phyloP scores from a whole-genome alignment of 2,113 vertebrate species.

The Athene noctua region DNA sequence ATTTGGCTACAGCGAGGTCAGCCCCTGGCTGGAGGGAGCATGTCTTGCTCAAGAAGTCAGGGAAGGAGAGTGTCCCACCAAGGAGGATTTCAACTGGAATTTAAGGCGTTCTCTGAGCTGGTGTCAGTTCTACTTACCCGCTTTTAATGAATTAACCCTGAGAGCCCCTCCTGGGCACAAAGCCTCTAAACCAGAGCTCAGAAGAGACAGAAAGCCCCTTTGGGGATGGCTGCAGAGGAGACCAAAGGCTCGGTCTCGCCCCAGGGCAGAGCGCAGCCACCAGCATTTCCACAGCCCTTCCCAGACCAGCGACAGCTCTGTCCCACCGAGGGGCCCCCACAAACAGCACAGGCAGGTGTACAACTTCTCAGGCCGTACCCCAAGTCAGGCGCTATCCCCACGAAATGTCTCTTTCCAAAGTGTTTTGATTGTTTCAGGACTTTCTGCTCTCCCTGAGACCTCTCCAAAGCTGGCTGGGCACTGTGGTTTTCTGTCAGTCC shows the following conservation, averaged over 20 bases:
- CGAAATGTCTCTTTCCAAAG: not conserved
- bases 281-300: not conserved
- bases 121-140: not conserved
- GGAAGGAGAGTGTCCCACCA: not conserved
- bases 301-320: not conserved
- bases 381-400: not conserved
- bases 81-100: not conserved
- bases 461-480: not conserved
- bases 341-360: not conserved
- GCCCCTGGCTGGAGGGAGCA: not conserved
- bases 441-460: not conserved
- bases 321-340: not conserved
- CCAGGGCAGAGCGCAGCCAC: not conserved
- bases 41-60: not conserved
- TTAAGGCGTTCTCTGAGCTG: not conserved
- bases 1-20: not conserved
- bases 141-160: not conserved
- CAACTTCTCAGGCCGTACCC: not conserved
- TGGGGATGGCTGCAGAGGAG: not conserved
- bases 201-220: not conserved
- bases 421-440: not conserved
- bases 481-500: not conserved
- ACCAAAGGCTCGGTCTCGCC: not conserved
- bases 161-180: not conserved
- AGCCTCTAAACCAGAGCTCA: not conserved